Evolutionary conservation across 2,888 invertebrate species (phyloP), one percentile per base, ranked within the genome.

Genomic region (Sesia apiformis): DNA sequence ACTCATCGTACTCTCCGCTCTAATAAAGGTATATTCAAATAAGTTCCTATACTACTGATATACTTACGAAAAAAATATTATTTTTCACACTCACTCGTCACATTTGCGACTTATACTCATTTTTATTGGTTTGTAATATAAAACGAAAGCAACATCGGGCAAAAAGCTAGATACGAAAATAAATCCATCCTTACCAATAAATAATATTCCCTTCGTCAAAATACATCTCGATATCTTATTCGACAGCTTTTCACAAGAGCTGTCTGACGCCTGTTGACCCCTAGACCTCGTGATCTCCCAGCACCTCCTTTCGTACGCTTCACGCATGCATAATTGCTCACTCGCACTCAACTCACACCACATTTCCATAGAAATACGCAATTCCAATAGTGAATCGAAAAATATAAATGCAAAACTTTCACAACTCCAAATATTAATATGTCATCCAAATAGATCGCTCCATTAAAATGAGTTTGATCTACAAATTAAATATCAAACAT

Each of bases 181-280:
- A 57, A 49, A 56, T 56, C 51, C 23, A 50, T 46, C 8, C 46
- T 23, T 4, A 46, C 46, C 50, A 54, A 56, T 58, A 52, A 54
- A 56, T 58, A 52, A 53, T 54, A 54, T 58, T 58, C 54, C 54
- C 49, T 38, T 56, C 51, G 51, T 50, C 50, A 39, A 50, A 50
- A 50, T 39, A 50, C 69, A 66, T 67, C 69, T 72, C 70, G 72
- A 75, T 77, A 75, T 74, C 74, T 76, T 76, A 75, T 74, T 71
- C 72, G 71, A 61, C 66, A 60, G 40, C 64, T 65, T 61, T 65
- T 67, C 70, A 68, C 63, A 65, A 77, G 76, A 70, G 70, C 70
- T 74, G 76, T 75, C 78, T 70, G 66, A 70, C 72, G 77, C 75
- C 73, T 74, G 73, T 78, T 83, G 83, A 82, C 82, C 82, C 67